phyloP scores from a whole-genome alignment of 2,113 vertebrate genomes.

The Callopanchax toddi region DNA sequence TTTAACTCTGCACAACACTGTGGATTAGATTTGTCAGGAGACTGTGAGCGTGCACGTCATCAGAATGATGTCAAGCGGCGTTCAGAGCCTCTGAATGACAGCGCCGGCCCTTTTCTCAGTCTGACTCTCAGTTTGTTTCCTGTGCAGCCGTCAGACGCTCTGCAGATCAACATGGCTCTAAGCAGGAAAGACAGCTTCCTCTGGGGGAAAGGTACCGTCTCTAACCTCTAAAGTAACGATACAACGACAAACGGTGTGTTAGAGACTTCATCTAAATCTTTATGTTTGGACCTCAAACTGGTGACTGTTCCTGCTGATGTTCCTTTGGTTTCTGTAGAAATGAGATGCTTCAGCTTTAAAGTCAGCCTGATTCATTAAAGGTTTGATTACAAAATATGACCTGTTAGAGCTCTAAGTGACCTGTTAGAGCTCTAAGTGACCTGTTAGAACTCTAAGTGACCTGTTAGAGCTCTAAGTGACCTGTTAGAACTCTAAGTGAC shows the following conservation, averaged over 20 bases:
- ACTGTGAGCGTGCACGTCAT: constrained; percentile 11
- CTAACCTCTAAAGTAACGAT: neutral
- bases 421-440: too few species aligned
- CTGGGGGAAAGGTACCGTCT: constrained; percentile 77
- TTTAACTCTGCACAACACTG: too few species aligned
- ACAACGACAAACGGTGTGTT: neutral
- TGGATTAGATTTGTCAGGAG: too few species aligned
- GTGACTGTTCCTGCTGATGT: neutral
- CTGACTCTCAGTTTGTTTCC: constrained; percentile 43
- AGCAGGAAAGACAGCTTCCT: constrained; percentile 81
- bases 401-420: too few species aligned
- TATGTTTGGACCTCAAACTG: neutral
- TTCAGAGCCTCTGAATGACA: constrained; percentile 9
- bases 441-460: too few species aligned
- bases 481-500: too few species aligned
- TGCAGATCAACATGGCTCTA: constrained; percentile 66
- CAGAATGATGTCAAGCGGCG: neutral
- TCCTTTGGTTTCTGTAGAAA: neutral
- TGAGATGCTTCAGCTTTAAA: too few species aligned
- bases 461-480: too few species aligned
- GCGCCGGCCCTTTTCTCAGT: constrained; percentile 27
- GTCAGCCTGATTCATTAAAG: too few species aligned
- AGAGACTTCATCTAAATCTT: neutral
- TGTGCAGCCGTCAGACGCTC: constrained; percentile 51
- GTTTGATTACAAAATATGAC: too few species aligned